A percentile compares a stretch with the other conserved stretches of the same genome.
These are phyloP conservation scores for Serripes groenlandicus DNA, from an alignment of 2,888 invertebrate genomes.

Conservation along the genomic window DNA sequence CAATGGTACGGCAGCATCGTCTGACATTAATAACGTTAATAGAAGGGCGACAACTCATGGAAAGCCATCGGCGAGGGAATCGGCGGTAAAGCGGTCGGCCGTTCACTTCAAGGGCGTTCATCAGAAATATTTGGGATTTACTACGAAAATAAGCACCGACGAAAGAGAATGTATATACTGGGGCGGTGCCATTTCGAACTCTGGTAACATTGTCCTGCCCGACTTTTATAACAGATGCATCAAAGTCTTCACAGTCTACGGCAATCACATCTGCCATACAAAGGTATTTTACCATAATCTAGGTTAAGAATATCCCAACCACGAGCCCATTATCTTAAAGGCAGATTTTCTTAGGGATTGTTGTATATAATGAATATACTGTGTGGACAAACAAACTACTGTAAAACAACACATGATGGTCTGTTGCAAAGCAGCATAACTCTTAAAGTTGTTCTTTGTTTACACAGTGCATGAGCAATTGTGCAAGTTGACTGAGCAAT, in stretches of 20 bases:
- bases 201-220: conserved; percentile 16
- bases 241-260: conserved; percentile 29
- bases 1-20: too few relatives aligned
- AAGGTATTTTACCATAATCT: neutral
- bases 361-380: too few relatives aligned
- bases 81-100: neutral
- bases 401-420: too few relatives aligned
- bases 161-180: conserved; percentile 12
- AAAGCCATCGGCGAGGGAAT: neutral
- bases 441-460: too few relatives aligned
- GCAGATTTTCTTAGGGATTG: too few relatives aligned
- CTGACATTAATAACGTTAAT: too few relatives aligned
- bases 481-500: too few relatives aligned
- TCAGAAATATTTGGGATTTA: neutral
- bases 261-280: conserved; percentile 6
- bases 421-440: too few relatives aligned
- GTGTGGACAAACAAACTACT: too few relatives aligned
- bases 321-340: too few relatives aligned
- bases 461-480: too few relatives aligned
- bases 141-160: conserved; percentile 8
- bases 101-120: neutral
- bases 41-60: neutral
- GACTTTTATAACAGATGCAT: conserved; percentile 32
- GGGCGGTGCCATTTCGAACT: conserved; percentile 16
- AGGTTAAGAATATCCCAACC: too few relatives aligned